Evolutionary conservation across 2,888 invertebrate genomes (phyloP).

Genomic region (Eupithecia subumbrata): DNA sequence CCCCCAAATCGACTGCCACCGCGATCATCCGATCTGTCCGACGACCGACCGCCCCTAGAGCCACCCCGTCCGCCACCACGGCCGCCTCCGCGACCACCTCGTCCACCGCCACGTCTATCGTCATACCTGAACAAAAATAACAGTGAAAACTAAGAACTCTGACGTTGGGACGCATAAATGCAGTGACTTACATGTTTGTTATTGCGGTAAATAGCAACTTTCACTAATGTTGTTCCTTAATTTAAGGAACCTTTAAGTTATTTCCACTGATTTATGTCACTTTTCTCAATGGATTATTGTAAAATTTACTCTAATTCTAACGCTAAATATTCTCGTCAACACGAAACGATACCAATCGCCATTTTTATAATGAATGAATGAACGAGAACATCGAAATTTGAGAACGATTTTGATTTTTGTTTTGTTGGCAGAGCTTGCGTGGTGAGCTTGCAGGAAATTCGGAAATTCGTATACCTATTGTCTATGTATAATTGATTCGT

Average conservation of each 20-base stretch:
- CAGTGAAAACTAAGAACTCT: conserved; percentile 24
- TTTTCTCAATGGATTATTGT: not conserved
- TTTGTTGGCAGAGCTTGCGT: conserved; percentile 1
- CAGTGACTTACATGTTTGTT: conserved; percentile 61
- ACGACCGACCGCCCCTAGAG: conserved; percentile 63
- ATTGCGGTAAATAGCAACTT: conserved; percentile 23
- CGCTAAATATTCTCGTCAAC: conserved; percentile 18
- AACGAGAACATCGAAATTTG: not conserved
- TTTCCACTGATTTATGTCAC: not conserved
- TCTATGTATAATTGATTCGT: not conserved
- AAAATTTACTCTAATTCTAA: conserved; percentile 9
- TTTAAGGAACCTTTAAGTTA: not conserved
- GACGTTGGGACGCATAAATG: conserved; percentile 18
- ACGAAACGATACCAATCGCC: conserved; percentile 50
- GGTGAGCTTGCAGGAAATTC: not conserved
- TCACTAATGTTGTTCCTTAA: conserved; percentile 3
- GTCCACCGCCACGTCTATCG: conserved; percentile 79
- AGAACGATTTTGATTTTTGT: conserved; percentile 14
- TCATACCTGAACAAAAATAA: conserved; percentile 72
- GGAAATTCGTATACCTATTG: too few relatives aligned
- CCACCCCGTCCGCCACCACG: conserved; percentile 67
- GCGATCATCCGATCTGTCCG: conserved; percentile 67
- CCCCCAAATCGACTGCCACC: conserved; percentile 65
- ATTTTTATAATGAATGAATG: conserved; percentile 44
- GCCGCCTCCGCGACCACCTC: conserved; percentile 70